A percentile compares a stretch with the other conserved stretches of the same genome.
phyloP scores from a whole-genome alignment of 2,797 vertebrate genomes.

The Sebastes alutus region DNA sequence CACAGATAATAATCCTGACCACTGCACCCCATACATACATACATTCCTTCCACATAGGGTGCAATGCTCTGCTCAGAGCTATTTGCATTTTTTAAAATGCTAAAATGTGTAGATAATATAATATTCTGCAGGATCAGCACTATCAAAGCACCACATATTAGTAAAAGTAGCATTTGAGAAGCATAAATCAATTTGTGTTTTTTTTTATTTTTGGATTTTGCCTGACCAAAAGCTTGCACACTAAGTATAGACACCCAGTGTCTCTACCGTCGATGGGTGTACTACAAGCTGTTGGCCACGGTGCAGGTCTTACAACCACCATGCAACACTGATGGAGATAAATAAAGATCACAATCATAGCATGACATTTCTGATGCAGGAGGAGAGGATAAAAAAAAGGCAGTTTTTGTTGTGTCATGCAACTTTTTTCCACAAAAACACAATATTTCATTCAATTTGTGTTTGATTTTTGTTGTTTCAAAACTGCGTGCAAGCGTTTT shows the following conservation, averaged over 20 bases:
- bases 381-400: background rate
- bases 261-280: conserved; percentile 22
- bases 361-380: background rate
- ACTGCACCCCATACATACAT: conserved; percentile 8
- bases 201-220: background rate
- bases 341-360: conserved; percentile 26
- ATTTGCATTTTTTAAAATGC: background rate
- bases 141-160: background rate
- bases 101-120: background rate
- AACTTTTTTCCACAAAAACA: background rate
- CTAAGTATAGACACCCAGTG: conserved; percentile 22
- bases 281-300: conserved; percentile 38
- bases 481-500: background rate
- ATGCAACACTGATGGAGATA: conserved; percentile 25
- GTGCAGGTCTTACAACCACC: conserved; percentile 39
- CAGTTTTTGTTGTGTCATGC: background rate
- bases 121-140: background rate
- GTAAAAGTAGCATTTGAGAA: background rate
- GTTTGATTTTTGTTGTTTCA: background rate
- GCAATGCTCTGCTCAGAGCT: background rate
- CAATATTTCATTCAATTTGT: background rate
- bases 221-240: background rate
- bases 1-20: conserved; percentile 7
- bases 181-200: background rate
- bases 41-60: conserved; percentile 4